Evolutionary conservation across 1,140 invertebrate genomes (phyloP).

Genomic region (Teleogryllus occipitalis): DNA sequence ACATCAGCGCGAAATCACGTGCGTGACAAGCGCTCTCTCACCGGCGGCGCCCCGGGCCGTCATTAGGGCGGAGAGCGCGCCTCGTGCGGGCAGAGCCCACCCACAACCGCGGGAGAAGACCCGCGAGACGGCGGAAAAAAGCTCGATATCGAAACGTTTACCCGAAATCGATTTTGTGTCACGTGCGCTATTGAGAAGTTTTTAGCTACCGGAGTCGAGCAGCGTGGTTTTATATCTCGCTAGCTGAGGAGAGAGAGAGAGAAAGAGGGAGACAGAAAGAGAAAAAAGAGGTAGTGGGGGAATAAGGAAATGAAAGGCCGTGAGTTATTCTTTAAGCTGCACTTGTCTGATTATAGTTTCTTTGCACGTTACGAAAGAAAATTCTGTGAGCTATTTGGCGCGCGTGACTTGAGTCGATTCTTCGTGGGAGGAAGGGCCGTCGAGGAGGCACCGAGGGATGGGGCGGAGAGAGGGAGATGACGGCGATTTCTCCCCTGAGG

Average conservation of each 20-base stretch:
- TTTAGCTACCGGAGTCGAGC: neutral
- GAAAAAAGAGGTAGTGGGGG: neutral
- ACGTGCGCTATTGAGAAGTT: neutral
- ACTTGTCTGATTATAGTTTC: neutral
- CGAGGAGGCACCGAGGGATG: no score
- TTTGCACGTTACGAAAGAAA: neutral
- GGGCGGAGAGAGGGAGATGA: no score
- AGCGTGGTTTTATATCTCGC: neutral
- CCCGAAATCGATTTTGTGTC: neutral
- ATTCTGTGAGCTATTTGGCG: neutral
- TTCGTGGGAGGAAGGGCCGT: neutral
- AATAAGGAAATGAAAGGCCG: neutral
- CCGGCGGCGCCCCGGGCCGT: neutral
- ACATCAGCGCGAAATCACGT: neutral
- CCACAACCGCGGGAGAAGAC: no score
- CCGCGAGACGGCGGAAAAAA: neutral
- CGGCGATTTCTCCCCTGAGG: no score
- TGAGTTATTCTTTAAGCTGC: neutral
- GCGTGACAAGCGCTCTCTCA: neutral
- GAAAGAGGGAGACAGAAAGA: neutral
- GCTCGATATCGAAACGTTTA: neutral
- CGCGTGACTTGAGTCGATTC: neutral
- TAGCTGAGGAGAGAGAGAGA: neutral
- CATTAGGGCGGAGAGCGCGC: neutral
- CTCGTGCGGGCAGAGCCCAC: no score